Percentiles rank a stretch among this genome's conserved stretches.
These are phyloP conservation scores for Orchesella cincta DNA, from an alignment of 1,140 invertebrate species.

Conservation along the genomic window DNA sequence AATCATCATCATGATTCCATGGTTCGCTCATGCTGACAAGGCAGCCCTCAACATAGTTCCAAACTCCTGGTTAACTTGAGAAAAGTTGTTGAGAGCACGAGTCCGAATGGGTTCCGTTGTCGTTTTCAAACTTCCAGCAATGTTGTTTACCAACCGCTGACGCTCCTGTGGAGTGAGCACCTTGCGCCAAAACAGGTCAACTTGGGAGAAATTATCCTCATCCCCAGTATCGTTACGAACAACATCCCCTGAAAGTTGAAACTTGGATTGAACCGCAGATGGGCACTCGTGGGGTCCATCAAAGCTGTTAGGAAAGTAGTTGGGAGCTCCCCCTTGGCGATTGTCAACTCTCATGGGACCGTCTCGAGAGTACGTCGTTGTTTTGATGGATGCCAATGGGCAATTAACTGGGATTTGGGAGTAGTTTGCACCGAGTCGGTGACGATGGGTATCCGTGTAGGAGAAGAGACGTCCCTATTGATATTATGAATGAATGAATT, in stretches of 20 bases:
- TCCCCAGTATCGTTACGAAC: slow-evolving; percentile 69
- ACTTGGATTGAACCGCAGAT: slow-evolving; percentile 42
- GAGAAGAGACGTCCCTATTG: slow-evolving; percentile 65
- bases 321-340: slow-evolving; percentile 60
- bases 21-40: not conserved
- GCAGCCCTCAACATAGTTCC: slow-evolving; percentile 39
- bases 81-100: slow-evolving; percentile 44
- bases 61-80: slow-evolving; percentile 45
- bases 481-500: not conserved
- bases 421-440: slow-evolving; percentile 68
- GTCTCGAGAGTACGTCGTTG: slow-evolving; percentile 64
- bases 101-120: slow-evolving; percentile 61
- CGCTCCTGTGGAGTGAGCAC: slow-evolving; percentile 59
- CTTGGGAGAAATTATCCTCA: slow-evolving; percentile 83
- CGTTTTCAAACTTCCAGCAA: slow-evolving; percentile 60
- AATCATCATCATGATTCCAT: not conserved
- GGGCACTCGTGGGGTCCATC: slow-evolving; percentile 56
- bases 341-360: slow-evolving; percentile 57
- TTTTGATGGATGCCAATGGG: slow-evolving; percentile 58
- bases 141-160: slow-evolving; percentile 60
- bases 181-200: slow-evolving; percentile 62
- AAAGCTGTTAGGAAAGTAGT: slow-evolving; percentile 70
- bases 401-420: slow-evolving; percentile 69
- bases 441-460: slow-evolving; percentile 68
- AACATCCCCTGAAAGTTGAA: slow-evolving; percentile 60